A percentile compares a stretch with the other conserved stretches of the same genome.
phyloP scores from a whole-genome alignment of 2,888 invertebrate genomes.

The Pyrgus malvae region DNA sequence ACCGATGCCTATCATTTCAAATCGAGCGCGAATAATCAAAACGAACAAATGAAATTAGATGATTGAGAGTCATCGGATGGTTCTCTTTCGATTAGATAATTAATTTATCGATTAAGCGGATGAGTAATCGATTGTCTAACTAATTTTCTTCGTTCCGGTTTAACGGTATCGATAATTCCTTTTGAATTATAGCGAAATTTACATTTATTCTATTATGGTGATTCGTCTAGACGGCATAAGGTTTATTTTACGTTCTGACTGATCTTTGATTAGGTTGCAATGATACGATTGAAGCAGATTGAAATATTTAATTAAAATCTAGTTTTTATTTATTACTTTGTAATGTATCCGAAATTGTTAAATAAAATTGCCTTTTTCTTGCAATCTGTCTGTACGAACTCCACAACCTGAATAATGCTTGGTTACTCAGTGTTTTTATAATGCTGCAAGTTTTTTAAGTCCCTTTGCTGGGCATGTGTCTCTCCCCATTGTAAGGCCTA shows the following conservation, averaged over 20 bases:
- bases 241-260: not conserved
- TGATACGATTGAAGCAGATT: constrained; percentile 1
- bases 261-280: not conserved
- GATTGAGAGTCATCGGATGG: constrained; percentile 14
- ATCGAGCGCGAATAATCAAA: constrained; percentile 20
- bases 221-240: not conserved
- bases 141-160: constrained; percentile 36
- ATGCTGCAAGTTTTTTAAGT: too few relatives aligned
- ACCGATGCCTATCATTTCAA: constrained; percentile 17
- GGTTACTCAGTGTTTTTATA: too few relatives aligned
- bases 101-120: constrained; percentile 35
- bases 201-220: not conserved
- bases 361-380: too few relatives aligned
- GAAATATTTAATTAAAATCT: not conserved
- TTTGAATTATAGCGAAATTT: not conserved
- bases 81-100: constrained; percentile 23
- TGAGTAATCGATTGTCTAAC: constrained; percentile 37
- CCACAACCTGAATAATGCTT: too few relatives aligned
- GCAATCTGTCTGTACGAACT: too few relatives aligned
- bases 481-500: too few relatives aligned
- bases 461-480: too few relatives aligned
- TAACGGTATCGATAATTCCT: constrained; percentile 14
- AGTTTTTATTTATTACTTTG: not conserved
- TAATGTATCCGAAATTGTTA: too few relatives aligned
- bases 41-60: constrained; percentile 16